These are phyloP conservation scores for Sarcophaga variegata DNA, from an alignment of 2,888 invertebrate species.

Conservation along the genomic window DNA sequence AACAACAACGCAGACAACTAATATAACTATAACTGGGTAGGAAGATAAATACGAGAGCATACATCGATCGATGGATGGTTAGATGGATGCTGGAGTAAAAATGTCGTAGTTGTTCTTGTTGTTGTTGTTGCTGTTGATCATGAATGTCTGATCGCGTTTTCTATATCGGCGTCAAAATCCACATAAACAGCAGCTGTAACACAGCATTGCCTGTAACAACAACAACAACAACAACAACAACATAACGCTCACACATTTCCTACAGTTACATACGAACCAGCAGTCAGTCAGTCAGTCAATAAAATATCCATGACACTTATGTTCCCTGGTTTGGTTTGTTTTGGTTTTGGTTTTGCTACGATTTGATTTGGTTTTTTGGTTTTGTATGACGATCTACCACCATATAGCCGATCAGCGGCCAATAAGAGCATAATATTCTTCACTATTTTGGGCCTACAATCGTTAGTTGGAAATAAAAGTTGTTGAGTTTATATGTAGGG, in stretches of 20 bases:
- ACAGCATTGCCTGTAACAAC: no score
- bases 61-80: slow-evolving; percentile 12
- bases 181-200: slow-evolving; percentile 64
- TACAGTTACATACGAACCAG: slow-evolving; percentile 42
- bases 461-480: slow-evolving; percentile 23
- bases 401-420: slow-evolving; percentile 42
- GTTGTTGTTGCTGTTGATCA: slow-evolving; percentile 56
- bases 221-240: slow-evolving; percentile 49
- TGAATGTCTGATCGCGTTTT: slow-evolving; percentile 69
- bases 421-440: no score
- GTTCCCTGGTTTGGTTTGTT: no score
- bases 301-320: slow-evolving; percentile 5
- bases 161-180: slow-evolving; percentile 69
- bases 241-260: slow-evolving; percentile 67
- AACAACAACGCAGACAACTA: neutral
- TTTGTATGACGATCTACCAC: slow-evolving; percentile 11
- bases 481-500: slow-evolving; percentile 54
- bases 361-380: no score
- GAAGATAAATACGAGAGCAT: slow-evolving; percentile 31
- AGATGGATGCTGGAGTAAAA: slow-evolving; percentile 26
- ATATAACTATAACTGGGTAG: slow-evolving; percentile 36
- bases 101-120: neutral
- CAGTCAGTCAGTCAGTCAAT: slow-evolving; percentile 27
- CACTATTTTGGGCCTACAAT: no score
- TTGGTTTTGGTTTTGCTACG: no score